Evolutionary conservation across 2,888 invertebrate species (phyloP).

Genomic region (Lepidocyrtinus sp.): DNA sequence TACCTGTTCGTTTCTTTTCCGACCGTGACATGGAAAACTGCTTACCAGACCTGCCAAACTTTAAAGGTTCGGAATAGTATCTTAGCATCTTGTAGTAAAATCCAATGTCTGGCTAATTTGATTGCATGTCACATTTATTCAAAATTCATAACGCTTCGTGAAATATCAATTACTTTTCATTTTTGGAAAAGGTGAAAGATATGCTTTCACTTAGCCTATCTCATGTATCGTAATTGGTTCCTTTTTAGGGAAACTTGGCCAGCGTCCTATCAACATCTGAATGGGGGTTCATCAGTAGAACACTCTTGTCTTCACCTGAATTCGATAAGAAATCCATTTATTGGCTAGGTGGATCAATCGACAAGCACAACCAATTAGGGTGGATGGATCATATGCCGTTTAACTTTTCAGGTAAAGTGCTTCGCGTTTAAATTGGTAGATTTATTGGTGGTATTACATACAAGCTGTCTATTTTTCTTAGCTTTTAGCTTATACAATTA

Average conservation of each 20-base stretch:
- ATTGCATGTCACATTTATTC: neutral
- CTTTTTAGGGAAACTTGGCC: constrained; percentile 77
- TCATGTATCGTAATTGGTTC: neutral
- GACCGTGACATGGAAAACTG: constrained; percentile 82
- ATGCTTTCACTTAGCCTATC: neutral
- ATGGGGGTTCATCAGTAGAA: constrained; percentile 80
- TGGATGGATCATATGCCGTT: constrained; percentile 81
- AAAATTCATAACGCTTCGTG: neutral
- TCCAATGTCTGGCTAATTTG: neutral
- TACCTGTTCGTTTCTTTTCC: constrained; percentile 85
- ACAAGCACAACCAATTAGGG: constrained; percentile 73
- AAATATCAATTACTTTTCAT: neutral
- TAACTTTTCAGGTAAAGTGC: constrained; percentile 77
- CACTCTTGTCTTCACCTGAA: constrained; percentile 80
- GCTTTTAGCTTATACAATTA: too few relatives aligned
- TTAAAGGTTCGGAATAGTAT: constrained; percentile 76
- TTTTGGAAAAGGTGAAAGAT: neutral
- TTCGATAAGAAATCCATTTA: constrained; percentile 82
- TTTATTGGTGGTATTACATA: neutral
- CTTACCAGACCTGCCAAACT: constrained; percentile 81
- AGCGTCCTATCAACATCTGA: constrained; percentile 81
- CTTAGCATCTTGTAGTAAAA: neutral
- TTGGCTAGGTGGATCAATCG: constrained; percentile 80
- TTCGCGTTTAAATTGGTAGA: neutral
- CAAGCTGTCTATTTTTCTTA: too few relatives aligned